A percentile compares a stretch with the other conserved stretches of the same genome.
phyloP scores from a whole-genome alignment of 2,888 invertebrate species.

The Lysandra coridon region DNA sequence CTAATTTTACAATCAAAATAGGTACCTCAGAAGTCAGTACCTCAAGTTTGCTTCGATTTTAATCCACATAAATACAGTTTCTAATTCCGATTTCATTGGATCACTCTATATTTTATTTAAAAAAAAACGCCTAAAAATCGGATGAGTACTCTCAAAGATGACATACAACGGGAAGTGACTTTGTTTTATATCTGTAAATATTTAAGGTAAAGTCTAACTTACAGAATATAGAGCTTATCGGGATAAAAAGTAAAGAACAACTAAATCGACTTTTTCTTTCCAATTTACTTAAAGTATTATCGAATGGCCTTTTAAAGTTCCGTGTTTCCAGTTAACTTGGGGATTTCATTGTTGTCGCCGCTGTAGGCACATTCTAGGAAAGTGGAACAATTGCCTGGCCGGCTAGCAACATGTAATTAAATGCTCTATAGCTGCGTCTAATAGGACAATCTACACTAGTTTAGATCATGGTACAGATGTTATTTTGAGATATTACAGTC shows the following conservation, averaged over 20 bases:
- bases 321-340: slow-evolving; percentile 9
- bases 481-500: not conserved
- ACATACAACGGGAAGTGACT: too few relatives aligned
- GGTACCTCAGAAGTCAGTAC: too few relatives aligned
- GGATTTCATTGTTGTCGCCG: slow-evolving; percentile 2
- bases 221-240: not conserved
- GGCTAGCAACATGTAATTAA: slow-evolving; percentile 4
- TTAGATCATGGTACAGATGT: not conserved
- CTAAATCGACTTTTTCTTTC: slow-evolving; percentile 7
- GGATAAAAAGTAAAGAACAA: not conserved
- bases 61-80: too few relatives aligned
- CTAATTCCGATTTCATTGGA: too few relatives aligned
- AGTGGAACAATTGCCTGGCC: slow-evolving; percentile 4
- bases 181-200: not conserved
- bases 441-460: not conserved
- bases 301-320: slow-evolving; percentile 4
- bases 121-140: too few relatives aligned
- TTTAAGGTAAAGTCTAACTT: not conserved
- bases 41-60: too few relatives aligned
- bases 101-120: too few relatives aligned
- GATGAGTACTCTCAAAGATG: too few relatives aligned
- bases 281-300: slow-evolving; percentile 12
- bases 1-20: too few relatives aligned
- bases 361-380: not conserved
- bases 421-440: not conserved